Evolutionary conservation across 2,888 invertebrate species (phyloP), one percentile per base, ranked within the genome.

Genomic region (Melangyna quadrimaculata): DNA sequence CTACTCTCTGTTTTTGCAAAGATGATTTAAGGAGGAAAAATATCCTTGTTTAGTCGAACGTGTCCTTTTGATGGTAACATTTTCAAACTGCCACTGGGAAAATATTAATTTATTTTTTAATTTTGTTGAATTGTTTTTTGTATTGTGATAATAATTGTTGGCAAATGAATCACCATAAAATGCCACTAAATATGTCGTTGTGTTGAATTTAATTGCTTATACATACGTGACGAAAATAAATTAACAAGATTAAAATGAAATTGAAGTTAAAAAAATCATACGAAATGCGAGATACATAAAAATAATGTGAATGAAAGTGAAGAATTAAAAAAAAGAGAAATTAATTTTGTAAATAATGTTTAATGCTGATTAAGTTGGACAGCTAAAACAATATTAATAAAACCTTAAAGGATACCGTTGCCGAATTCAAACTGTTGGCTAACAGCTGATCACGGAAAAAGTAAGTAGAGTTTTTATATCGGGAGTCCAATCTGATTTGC

Each of bases 81-180:
- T 81, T 72, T 61, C 27, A 72, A 74, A 72, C 65, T 71, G 35
- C 65, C 65, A 43, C 17, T 29, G 40, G 48, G 6, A 63, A 61
- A 24, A 14, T 14, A 37, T 45, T 70, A 37, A 37, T 40, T 14
- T 22, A 3, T 29, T 51, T 40, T 69, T 45, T 27, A 27, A 43
- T 43, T 17, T 8, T 17, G 8, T 17, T 55, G n/a, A 67, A 29
- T 29, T 48, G 19, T 55, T 57, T 19, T 65, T 84, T 71, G 67
- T 17, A 32, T 71, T 79, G 32, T 63, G 84, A 43, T 84, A 77
- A 83, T 83, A 83, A 65, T 83, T 71, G 59, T 75, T 75, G 45
- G 55, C 71, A 73, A 53, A 79, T 55, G 69, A 75, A 74, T 73
- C 59, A 43, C 12, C 4, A 65, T 48, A 45, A 80, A 37, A 32